Base-by-base conservation (phyloP, 2,113 vertebrate genomes). In the Petrocephalus zakoni region DNA sequence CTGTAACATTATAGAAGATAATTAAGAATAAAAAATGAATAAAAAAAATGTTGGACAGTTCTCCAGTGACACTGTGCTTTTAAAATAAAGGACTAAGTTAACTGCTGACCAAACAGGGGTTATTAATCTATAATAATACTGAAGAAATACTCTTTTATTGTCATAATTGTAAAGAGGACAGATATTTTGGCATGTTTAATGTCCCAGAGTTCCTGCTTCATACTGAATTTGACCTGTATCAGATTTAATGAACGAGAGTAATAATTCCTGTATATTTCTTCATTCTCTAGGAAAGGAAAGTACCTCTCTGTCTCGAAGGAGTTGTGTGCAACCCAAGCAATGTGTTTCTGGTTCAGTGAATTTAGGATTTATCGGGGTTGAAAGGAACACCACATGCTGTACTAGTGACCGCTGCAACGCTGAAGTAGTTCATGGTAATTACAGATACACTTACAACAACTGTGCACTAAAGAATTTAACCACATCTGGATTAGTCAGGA, bases 231-330 rank as follows among this genome's bases (percentile, higher is more conserved):
- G 68, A 37, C 68, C 15, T 6, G 34, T 2, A 29, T 75, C 29
- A 75, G 37, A 42, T 75, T 15, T 15, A 37, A 75, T 75, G 8
- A 7, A 37, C 29, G 17, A 7, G n/a, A 72, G n/a, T 5, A 19
- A 8, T 75, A 42, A 75, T 75, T 75, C 29, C 34, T 37, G 68
- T 3, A 37, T 6, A 29, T 75, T 37, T 75, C 34, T 75, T 37
- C 68, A 75, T 75, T 75, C 68, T 75, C 11, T 37, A 75, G 58
- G 64, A 15, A 8, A 72, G 0, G 0, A 0, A 75, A 75, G 6
- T 1, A 29, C 0, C 4, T 0, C 3, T 72, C 0, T 15, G 4
- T 7, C 25, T 10, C 0, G 1, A 75, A 75, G 29, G 13, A 0
- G 11, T 29, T 75, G 68, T 75, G 5, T 37, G 29, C 4, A 13